A percentile compares a stretch with the other conserved stretches of the same genome.
Evolutionary conservation across 2,797 vertebrate species (phyloP).

Genomic region (Ctenochaetus hawaiiensis): DNA sequence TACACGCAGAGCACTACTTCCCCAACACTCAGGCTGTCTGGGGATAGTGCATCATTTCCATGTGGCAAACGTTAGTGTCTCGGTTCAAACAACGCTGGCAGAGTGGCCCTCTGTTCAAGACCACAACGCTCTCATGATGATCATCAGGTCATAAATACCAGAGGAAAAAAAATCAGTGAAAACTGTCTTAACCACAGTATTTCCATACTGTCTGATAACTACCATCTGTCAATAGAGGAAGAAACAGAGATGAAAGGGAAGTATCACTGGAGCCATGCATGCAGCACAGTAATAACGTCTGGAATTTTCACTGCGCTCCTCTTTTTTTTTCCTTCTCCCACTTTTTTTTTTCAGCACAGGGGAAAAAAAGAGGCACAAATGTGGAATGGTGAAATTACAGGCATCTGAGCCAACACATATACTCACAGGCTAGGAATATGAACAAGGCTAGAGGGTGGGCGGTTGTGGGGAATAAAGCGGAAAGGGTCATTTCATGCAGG

Average conservation of each 20-base stretch:
- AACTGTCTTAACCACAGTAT: constrained; percentile 74
- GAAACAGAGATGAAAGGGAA: constrained; percentile 75
- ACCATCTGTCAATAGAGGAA: constrained; percentile 80
- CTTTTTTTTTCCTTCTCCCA: constrained; percentile 23
- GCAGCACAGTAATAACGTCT: constrained; percentile 74
- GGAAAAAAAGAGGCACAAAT: constrained; percentile 48
- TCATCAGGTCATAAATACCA: constrained; percentile 80
- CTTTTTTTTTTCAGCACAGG: constrained; percentile 32
- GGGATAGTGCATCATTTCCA: constrained; percentile 57
- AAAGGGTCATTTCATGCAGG: constrained; percentile 79
- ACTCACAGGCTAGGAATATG: constrained; percentile 46
- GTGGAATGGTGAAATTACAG: constrained; percentile 77
- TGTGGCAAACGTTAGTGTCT: constrained; percentile 66
- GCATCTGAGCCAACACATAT: constrained; percentile 69
- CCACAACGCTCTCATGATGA: constrained; percentile 65
- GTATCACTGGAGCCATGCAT: constrained; percentile 69
- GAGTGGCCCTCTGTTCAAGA: constrained; percentile 55
- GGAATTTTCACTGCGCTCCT: constrained; percentile 74
- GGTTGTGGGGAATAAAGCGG: constrained; percentile 51
- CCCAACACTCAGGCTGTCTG: constrained; percentile 17
- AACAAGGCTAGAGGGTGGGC: constrained; percentile 41
- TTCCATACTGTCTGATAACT: constrained; percentile 81
- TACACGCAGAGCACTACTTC: not conserved
- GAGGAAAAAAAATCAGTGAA: constrained; percentile 58
- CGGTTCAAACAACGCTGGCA: constrained; percentile 52